Conservation (phyloP, 2,888 invertebrate genomes). For the Noctua fimbriata region DNA sequence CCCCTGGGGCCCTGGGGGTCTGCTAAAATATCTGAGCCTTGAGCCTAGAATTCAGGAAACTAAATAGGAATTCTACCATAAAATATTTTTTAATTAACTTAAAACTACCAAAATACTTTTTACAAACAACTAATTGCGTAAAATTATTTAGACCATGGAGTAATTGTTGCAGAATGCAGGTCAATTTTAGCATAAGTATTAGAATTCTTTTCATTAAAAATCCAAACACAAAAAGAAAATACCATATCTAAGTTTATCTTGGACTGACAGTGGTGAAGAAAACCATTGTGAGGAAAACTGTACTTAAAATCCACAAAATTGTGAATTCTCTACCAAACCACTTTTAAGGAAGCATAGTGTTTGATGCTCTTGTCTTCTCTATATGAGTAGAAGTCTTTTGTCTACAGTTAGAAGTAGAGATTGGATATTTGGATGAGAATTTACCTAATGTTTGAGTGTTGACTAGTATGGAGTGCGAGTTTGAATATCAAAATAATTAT, state of each 20-base stretch:
- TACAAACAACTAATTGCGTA: neutral
- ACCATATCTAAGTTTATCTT: neutral
- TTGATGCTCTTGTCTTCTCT: too few species aligned
- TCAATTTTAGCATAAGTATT: too few species aligned
- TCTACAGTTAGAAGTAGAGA: too few species aligned
- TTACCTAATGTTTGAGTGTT: neutral
- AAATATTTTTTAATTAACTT: neutral
- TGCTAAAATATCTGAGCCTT: neutral
- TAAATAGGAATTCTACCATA: neutral
- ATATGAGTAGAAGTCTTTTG: too few species aligned
- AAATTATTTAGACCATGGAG: neutral
- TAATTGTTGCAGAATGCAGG: too few species aligned
- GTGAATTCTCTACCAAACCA: too few species aligned
- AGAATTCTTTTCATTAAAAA: too few species aligned
- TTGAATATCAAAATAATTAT: neutral
- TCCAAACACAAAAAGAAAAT: too few species aligned
- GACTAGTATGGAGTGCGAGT: neutral
- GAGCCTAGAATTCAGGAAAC: neutral
- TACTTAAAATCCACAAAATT: too few species aligned
- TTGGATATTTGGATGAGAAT: neutral
- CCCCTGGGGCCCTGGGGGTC: too few species aligned
- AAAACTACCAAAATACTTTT: neutral
- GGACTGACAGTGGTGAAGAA: neutral
- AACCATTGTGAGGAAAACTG: too few species aligned
- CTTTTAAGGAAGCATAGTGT: too few species aligned